Evolutionary conservation across 2,888 invertebrate species (phyloP).

Genomic region (Nysson spinosus): DNA sequence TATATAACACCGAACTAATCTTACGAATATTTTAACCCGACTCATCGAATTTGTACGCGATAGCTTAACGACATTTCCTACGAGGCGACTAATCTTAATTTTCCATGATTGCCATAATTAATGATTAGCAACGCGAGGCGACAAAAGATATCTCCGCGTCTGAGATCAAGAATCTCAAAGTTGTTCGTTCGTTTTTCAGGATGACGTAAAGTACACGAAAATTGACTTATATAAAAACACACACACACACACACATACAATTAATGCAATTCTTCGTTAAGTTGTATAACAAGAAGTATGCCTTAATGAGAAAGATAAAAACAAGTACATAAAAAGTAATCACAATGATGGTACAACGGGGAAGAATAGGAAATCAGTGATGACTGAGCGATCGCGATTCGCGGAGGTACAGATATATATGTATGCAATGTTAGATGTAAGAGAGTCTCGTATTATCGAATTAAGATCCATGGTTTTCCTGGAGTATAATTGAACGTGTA

Average conservation of each 20-base stretch:
- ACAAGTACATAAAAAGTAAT: conserved; percentile 35
- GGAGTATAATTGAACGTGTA: conserved; percentile 12
- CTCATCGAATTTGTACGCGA: conserved; percentile 7
- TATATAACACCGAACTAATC: not conserved
- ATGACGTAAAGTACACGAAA: conserved; percentile 6
- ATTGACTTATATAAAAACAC: too few species aligned
- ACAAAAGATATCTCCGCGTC: too few species aligned
- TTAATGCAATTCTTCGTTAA: conserved; percentile 14
- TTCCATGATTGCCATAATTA: too few species aligned
- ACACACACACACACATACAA: too few species aligned
- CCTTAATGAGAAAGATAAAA: conserved; percentile 43
- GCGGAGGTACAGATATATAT: conserved; percentile 23
- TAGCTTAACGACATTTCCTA: conserved; percentile 4
- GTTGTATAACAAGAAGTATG: conserved; percentile 34
- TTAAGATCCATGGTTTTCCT: conserved; percentile 30
- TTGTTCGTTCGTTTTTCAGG: too few species aligned
- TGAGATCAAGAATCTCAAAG: too few species aligned
- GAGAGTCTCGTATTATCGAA: conserved; percentile 31
- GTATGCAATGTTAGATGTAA: conserved; percentile 34
- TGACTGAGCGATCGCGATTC: conserved; percentile 38
- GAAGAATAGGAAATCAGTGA: conserved; percentile 34
- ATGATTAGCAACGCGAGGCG: too few species aligned
- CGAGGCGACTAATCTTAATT: too few species aligned
- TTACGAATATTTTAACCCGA: conserved; percentile 14
- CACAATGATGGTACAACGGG: conserved; percentile 44